phyloP scores from a whole-genome alignment of 2,888 invertebrate species.

The Apantesis nais region DNA sequence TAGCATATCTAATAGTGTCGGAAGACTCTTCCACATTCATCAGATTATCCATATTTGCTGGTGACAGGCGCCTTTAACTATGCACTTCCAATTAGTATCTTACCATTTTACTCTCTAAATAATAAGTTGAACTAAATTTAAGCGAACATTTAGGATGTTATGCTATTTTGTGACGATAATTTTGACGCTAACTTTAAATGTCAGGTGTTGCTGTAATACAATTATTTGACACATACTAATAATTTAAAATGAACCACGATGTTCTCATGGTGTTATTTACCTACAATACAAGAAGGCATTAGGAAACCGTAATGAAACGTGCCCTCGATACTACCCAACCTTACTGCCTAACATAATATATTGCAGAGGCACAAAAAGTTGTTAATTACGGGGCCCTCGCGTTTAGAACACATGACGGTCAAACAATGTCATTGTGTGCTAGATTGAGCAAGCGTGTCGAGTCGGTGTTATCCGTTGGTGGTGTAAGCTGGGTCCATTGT shows the following conservation, averaged over 20 bases:
- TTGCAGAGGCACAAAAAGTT: conserved; percentile 5
- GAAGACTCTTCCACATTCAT: too few species aligned
- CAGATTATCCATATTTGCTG: too few species aligned
- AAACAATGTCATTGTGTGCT: conserved; percentile 63
- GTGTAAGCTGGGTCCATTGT: conserved; percentile 76
- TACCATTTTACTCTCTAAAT: neutral
- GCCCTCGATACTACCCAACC: neutral
- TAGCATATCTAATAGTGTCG: too few species aligned
- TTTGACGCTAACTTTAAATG: too few species aligned
- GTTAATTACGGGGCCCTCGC: conserved; percentile 8
- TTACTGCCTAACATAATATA: neutral
- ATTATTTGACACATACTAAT: too few species aligned
- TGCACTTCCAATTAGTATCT: neutral
- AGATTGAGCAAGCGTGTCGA: conserved; percentile 62
- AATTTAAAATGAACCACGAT: neutral
- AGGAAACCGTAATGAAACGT: neutral
- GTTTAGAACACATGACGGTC: conserved; percentile 40
- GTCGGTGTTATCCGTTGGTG: conserved; percentile 52
- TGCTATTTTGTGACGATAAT: too few species aligned
- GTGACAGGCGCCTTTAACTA: neutral
- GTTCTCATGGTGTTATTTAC: neutral
- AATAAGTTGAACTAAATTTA: too few species aligned
- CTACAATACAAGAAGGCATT: neutral
- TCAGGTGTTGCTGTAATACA: too few species aligned
- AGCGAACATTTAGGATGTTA: too few species aligned